These are phyloP conservation scores for Netelia fuscicornis DNA, from an alignment of 2,888 invertebrate species.

Conservation along the genomic window DNA sequence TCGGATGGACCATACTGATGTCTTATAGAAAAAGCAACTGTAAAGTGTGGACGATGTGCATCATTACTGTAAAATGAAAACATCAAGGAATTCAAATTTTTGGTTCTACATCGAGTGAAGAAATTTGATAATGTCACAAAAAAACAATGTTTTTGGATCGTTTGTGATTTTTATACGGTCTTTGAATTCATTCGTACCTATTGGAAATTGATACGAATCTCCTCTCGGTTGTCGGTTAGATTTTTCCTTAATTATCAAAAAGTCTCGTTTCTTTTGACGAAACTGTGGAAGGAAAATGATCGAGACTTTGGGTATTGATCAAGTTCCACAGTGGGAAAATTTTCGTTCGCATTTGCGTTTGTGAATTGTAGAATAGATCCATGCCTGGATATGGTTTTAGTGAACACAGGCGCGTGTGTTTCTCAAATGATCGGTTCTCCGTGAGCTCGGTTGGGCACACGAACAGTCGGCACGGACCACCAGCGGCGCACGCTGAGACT, in stretches of 20 bases:
- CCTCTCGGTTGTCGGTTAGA: too few species aligned
- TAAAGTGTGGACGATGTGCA: slow-evolving; percentile 24
- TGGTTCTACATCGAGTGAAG: neutral
- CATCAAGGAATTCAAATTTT: neutral
- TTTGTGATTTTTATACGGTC: too few species aligned
- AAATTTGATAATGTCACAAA: neutral
- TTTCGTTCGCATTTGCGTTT: slow-evolving; percentile 34
- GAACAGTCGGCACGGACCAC: slow-evolving; percentile 73
- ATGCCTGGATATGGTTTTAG: slow-evolving; percentile 69
- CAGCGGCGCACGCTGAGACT: slow-evolving; percentile 71
- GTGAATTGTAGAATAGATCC: slow-evolving; percentile 30
- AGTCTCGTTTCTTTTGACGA: neutral
- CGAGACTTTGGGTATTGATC: neutral
- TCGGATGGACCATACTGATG: slow-evolving; percentile 24
- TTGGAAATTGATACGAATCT: too few species aligned
- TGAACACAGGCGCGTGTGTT: slow-evolving; percentile 61
- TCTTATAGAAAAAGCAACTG: slow-evolving; percentile 46
- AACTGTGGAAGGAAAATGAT: slow-evolving; percentile 33
- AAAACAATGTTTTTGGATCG: too few species aligned
- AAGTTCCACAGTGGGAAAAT: slow-evolving; percentile 26
- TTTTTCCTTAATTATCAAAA: too few species aligned
- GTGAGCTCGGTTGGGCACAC: slow-evolving; percentile 18
- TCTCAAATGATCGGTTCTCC: slow-evolving; percentile 61
- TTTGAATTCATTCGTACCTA: too few species aligned
- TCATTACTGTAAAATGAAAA: slow-evolving; percentile 42